phyloP scores from a whole-genome alignment of 2,797 vertebrate genomes.

The Botia almorhae region DNA sequence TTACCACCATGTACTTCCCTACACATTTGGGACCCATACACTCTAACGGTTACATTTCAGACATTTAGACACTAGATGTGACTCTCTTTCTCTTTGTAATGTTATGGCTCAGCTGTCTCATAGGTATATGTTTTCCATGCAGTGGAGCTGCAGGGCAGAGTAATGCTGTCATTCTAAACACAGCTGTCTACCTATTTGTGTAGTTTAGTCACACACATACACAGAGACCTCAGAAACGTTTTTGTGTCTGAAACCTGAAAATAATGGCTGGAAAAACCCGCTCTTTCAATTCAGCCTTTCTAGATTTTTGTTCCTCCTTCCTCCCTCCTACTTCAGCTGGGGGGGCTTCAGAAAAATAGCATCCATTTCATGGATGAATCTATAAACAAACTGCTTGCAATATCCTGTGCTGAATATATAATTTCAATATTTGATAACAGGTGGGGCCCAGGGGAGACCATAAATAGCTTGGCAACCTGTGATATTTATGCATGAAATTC shows the following conservation, averaged over 20 bases:
- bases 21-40: background rate
- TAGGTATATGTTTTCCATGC: background rate
- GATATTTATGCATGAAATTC: slow-evolving; percentile 80
- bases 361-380: slow-evolving; percentile 84
- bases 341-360: slow-evolving; percentile 89
- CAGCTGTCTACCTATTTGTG: slow-evolving; percentile 66
- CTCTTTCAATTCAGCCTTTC: slow-evolving; percentile 81
- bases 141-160: slow-evolving; percentile 61
- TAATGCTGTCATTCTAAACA: slow-evolving; percentile 48
- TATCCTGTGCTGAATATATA: slow-evolving; percentile 94
- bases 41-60: background rate
- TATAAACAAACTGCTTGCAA: slow-evolving; percentile 97
- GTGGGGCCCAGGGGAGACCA: slow-evolving; percentile 83
- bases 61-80: background rate
- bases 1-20: background rate
- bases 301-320: slow-evolving; percentile 39
- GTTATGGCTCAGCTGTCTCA: background rate
- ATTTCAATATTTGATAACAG: slow-evolving; percentile 92
- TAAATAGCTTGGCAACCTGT: slow-evolving; percentile 84
- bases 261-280: slow-evolving; percentile 77
- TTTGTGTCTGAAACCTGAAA: slow-evolving; percentile 78
- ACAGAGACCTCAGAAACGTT: slow-evolving; percentile 69
- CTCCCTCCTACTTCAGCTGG: slow-evolving; percentile 76
- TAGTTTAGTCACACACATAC: slow-evolving; percentile 71
- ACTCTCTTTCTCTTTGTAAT: background rate